Conservation (phyloP, 2,113 vertebrate genomes). For the Odocoileus virginianus region DNA sequence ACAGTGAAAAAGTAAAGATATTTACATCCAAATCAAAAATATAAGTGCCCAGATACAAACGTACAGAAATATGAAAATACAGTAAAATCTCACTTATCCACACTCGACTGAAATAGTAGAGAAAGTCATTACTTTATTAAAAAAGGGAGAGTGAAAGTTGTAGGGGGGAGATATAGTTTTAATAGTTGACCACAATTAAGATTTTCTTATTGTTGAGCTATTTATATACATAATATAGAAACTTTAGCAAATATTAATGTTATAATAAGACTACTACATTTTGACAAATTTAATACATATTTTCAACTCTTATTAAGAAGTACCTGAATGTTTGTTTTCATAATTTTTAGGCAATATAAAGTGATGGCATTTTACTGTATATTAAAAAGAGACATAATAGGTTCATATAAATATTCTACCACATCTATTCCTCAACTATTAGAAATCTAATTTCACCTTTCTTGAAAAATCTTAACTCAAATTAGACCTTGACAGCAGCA, state of each 20-base stretch:
- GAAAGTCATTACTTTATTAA: not conserved
- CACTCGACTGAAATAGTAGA: not conserved
- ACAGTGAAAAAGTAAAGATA: not conserved
- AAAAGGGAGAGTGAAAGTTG: not conserved
- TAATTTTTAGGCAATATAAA: conserved; percentile 37
- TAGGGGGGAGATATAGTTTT: not conserved
- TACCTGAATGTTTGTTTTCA: not conserved
- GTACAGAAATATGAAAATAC: conserved; percentile 30
- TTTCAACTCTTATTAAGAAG: conserved; percentile 6
- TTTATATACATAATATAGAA: not conserved
- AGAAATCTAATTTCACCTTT: conserved; percentile 29
- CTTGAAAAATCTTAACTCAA: conserved; percentile 8
- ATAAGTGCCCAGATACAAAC: conserved; percentile 11
- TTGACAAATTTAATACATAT: not conserved
- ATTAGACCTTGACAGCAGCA: conserved; percentile 30
- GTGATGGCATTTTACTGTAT: conserved; percentile 29
- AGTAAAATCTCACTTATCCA: conserved; percentile 45
- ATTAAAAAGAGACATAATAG: conserved; percentile 15
- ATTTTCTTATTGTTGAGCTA: conserved; percentile 13
- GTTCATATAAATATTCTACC: not conserved
- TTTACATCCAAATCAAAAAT: conserved; percentile 33
- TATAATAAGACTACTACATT: not conserved
- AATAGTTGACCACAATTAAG: conserved; percentile 1
- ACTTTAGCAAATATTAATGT: not conserved
- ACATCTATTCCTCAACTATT: conserved; percentile 7